Evolutionary conservation across 2,113 vertebrate species (phyloP), one percentile per base, ranked within the genome.

Genomic region (Epinephelus moara): DNA sequence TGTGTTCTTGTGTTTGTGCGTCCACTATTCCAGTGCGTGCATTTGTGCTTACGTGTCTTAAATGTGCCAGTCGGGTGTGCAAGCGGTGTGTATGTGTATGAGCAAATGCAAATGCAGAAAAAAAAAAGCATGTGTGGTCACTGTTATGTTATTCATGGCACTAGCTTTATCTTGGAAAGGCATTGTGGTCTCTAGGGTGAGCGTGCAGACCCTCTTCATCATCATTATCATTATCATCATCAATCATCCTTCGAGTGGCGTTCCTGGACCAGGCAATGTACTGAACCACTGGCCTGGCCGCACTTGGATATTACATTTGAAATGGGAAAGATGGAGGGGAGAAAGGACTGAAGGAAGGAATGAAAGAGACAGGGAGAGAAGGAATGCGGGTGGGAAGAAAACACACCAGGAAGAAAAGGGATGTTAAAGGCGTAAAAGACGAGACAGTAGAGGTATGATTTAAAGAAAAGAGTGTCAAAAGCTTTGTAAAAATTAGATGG

Each of bases 151-250:
- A 84, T 90, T 90, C 75, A 73, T 87, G 84, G 84, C 84, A 82
- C 63, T 55, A 33, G 83, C 70, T 84, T 73, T 84, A 88, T 89
- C 85, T 88, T 86, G 87, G 81, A 90, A 90, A 89, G 73, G 78
- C 78, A 81, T 40, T 89, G 91, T 42, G 84, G 89, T 91, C 81
- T 91, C 71, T 37, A 42, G 74, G 66, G 86, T 90, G 81, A 87
- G 75, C 59, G 68, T 61, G 60, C 70, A 72, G 86, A 89, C 80
- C 88, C 63, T 92, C 87, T 85, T 92, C 81, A 90, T 90, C 88
- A 94, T 91, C 82, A 94, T 90, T 87, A 89, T 89, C 84, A 82
- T 91, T 86, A 90, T 90, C 84, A 84, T 92, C 87, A 93, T 91
- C 84, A 89, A 93, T 93, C 91, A 90, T 92, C 53, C 60, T 77